These are phyloP conservation scores for Seriola aureovittata DNA, from an alignment of 2,113 vertebrate species.

Conservation along the genomic window DNA sequence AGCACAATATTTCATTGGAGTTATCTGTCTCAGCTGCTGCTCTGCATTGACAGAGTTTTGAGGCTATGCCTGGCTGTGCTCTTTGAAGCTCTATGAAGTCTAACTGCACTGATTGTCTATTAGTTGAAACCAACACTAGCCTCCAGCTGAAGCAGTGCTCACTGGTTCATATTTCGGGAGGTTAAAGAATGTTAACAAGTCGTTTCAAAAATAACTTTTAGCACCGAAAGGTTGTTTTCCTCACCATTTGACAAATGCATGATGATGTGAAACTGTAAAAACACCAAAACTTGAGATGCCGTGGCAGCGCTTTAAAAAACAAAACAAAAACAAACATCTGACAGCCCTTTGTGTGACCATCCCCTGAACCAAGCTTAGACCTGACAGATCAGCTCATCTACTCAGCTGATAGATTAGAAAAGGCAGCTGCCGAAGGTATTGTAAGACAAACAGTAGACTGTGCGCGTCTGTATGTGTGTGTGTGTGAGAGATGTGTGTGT, in stretches of 20 bases:
- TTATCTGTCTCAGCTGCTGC: background rate
- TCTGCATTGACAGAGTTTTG: slow-evolving; percentile 3
- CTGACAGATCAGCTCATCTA: slow-evolving; percentile 42
- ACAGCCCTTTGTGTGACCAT: slow-evolving; percentile 39
- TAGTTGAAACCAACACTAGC: background rate
- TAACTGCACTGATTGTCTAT: background rate
- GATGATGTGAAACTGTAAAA: background rate
- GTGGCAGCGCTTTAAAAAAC: background rate
- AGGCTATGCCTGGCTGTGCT: background rate
- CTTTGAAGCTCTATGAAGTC: background rate
- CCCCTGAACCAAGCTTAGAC: slow-evolving; percentile 27
- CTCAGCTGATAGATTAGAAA: slow-evolving; percentile 39
- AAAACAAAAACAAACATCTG: background rate
- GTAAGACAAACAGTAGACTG: slow-evolving; percentile 5
- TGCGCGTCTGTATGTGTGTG: slow-evolving; percentile 13
- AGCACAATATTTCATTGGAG: too few relatives aligned
- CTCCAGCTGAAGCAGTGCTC: background rate
- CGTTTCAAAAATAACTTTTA: background rate
- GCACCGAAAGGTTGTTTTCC: background rate
- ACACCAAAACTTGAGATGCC: background rate
- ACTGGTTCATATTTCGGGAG: slow-evolving; percentile 8
- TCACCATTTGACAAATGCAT: background rate
- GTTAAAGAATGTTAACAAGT: slow-evolving; percentile 6
- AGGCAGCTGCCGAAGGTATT: slow-evolving; percentile 48
- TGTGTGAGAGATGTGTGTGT: slow-evolving; percentile 26